Conservation (phyloP, 2,797 vertebrate genomes). For the Chelidonichthys spinosus region DNA sequence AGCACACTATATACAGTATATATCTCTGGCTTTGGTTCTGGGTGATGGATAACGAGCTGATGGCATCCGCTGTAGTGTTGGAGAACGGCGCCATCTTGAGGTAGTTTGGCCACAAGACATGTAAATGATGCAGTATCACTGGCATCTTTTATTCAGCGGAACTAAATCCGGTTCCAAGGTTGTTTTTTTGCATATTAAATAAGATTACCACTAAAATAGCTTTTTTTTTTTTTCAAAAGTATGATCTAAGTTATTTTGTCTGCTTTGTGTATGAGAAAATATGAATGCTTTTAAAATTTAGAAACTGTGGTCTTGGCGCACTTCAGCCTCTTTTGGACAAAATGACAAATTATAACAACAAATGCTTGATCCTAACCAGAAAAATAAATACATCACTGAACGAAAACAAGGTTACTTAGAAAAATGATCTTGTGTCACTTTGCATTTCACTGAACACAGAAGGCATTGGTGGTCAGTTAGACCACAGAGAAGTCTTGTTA, state of each 20-base stretch:
- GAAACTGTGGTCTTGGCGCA: background rate
- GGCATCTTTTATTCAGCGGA: background rate
- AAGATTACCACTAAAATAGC: background rate
- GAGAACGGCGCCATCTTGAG: slow-evolving; percentile 72
- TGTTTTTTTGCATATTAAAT: background rate
- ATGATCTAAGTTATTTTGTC: no score
- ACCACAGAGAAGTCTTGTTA: no score
- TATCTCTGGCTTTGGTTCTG: background rate
- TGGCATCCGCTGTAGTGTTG: background rate
- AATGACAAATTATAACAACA: background rate
- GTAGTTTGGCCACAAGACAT: slow-evolving; percentile 22
- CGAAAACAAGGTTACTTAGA: background rate
- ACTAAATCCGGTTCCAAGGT: background rate
- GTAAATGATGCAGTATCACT: background rate
- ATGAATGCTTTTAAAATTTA: background rate
- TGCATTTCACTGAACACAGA: no score
- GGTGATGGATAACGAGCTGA: background rate
- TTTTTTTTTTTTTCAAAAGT: background rate
- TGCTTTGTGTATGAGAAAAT: no score
- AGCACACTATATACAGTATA: background rate
- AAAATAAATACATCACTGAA: no score
- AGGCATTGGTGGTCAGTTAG: no score
- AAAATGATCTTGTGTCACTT: background rate
- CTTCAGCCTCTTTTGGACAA: background rate
- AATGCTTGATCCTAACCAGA: background rate